Conservation (phyloP, 2,888 invertebrate species). For the Diarsia mendica region DNA sequence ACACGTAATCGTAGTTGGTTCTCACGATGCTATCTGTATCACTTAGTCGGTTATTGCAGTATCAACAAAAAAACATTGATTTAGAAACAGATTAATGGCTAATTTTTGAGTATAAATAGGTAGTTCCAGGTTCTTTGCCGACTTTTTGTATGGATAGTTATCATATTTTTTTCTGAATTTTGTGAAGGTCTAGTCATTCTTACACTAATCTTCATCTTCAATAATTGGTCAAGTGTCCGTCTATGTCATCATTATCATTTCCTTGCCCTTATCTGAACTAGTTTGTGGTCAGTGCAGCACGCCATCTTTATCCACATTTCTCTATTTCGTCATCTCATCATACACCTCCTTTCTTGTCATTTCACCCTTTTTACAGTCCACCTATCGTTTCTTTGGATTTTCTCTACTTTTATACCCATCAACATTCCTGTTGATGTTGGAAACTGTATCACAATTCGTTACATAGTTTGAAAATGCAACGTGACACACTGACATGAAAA, state of each 20-base stretch:
- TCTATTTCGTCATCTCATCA: no score
- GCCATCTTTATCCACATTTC: no score
- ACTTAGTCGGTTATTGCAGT: no score
- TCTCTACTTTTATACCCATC: no score
- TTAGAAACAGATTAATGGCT: background rate
- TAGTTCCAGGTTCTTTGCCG: background rate
- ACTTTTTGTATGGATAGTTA: no score
- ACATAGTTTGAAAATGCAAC: background rate
- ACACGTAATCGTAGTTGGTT: constrained; percentile 42
- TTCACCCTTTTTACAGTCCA: no score
- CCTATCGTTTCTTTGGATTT: no score
- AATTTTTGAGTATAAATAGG: background rate
- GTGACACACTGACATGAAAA: background rate
- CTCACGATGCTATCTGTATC: constrained; percentile 39
- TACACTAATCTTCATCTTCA: background rate
- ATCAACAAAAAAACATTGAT: background rate
- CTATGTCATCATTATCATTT: background rate
- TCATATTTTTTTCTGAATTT: background rate
- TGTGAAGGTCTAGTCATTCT: background rate
- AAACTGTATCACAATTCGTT: background rate
- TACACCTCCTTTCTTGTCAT: no score
- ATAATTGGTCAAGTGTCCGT: background rate
- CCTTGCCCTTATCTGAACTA: no score
- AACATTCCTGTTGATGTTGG: background rate
- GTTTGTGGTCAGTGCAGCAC: no score